Evolutionary conservation across 2,797 vertebrate genomes (phyloP).

Genomic region (Gymnocypris eckloni): DNA sequence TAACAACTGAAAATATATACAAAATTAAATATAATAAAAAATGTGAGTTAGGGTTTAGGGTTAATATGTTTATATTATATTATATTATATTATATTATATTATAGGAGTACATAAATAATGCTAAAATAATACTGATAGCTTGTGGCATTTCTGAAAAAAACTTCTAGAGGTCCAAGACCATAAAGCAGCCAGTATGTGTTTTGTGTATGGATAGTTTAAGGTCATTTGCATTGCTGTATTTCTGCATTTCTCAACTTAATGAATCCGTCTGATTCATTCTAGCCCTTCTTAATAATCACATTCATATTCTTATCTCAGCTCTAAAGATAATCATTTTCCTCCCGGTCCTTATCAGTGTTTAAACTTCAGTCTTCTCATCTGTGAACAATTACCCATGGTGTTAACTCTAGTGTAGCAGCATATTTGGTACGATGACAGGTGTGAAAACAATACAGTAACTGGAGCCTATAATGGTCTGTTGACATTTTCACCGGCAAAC

Average conservation of each 20-base stretch:
- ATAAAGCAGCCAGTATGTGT: not conserved
- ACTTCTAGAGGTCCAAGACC: not conserved
- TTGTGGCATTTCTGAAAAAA: not conserved
- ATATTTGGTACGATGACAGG: constrained; percentile 30
- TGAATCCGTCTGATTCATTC: not conserved
- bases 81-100: not conserved
- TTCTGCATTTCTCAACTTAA: not conserved
- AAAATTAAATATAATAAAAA: not conserved
- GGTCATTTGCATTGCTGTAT: not conserved
- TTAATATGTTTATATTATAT: not conserved
- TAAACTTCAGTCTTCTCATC: constrained; percentile 11
- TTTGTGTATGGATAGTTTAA: not conserved
- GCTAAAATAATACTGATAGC: not conserved
- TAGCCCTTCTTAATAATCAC: constrained; percentile 12
- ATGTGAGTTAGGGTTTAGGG: too few relatives aligned
- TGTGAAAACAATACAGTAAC: constrained; percentile 8
- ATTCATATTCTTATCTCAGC: constrained; percentile 29
- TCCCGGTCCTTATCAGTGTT: not conserved
- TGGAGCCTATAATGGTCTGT: not conserved
- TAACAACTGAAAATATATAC: not conserved
- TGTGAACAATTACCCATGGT: not conserved
- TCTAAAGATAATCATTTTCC: not conserved
- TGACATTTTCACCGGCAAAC: constrained; percentile 28
- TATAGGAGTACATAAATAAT: not conserved
- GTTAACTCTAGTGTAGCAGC: constrained; percentile 7